Evolutionary conservation across 2,113 vertebrate genomes (phyloP).

Genomic region (Hiodon tergisus): DNA sequence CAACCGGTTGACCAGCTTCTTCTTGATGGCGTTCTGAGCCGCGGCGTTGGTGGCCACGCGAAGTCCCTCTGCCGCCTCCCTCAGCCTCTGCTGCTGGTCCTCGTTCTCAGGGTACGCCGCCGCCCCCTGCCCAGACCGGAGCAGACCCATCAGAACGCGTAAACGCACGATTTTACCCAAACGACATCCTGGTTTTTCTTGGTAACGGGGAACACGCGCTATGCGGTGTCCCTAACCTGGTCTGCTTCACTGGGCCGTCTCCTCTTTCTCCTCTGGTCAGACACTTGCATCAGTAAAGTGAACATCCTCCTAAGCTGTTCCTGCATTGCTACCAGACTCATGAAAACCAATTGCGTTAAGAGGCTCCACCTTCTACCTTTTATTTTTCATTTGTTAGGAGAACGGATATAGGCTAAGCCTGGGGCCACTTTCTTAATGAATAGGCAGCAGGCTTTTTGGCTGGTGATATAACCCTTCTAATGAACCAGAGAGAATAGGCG

Average conservation of each 20-base stretch:
- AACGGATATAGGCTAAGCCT: conserved; percentile 8
- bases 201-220: too few species aligned
- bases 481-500: neutral
- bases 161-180: neutral
- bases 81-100: conserved; percentile 89
- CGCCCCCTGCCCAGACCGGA: conserved; percentile 70
- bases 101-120: conserved; percentile 96
- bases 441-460: neutral
- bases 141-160: too few species aligned
- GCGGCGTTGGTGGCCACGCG: conserved; percentile 94
- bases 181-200: too few species aligned
- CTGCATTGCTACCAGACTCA: neutral
- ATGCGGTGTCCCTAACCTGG: neutral
- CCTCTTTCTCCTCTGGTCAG: neutral
- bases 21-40: conserved; percentile 97
- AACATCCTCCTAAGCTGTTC: neutral
- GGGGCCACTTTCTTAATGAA: conserved; percentile 6
- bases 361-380: neutral
- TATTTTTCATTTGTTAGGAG: neutral
- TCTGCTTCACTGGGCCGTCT: neutral
- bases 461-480: neutral
- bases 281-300: neutral
- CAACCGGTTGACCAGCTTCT: conserved; percentile 90
- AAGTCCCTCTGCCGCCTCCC: conserved; percentile 91
- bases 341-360: neutral